A percentile compares a stretch with the other conserved stretches of the same genome.
Evolutionary conservation across 2,113 vertebrate species (phyloP).

Genomic region (Apteryx mantelli): DNA sequence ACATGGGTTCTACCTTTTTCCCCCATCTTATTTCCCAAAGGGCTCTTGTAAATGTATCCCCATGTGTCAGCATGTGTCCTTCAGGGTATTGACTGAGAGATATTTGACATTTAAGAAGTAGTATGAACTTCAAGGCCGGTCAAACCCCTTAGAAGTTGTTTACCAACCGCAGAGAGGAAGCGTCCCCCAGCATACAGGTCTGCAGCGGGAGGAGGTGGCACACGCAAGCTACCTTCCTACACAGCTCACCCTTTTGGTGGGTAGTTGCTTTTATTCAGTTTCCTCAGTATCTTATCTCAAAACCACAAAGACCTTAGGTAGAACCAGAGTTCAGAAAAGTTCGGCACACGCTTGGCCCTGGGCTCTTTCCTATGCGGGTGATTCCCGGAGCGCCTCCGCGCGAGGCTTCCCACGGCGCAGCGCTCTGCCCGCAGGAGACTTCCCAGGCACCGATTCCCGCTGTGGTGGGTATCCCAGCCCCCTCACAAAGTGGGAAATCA

Average conservation of each 20-base stretch:
- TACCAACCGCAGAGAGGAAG: background rate
- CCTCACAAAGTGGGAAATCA: background rate
- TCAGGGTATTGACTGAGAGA: background rate
- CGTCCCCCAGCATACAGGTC: background rate
- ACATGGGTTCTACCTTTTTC: background rate
- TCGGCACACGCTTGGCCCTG: background rate
- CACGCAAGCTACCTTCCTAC: background rate
- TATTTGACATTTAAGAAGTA: background rate
- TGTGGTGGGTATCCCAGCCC: background rate
- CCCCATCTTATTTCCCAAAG: background rate
- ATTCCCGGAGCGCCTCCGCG: background rate
- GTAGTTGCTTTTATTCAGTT: constrained; percentile 33
- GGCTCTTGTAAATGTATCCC: background rate
- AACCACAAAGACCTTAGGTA: constrained; percentile 34
- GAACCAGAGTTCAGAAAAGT: background rate
- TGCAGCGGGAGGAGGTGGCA: background rate
- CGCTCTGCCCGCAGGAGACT: background rate
- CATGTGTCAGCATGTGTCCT: fast-evolving
- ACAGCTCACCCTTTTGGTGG: background rate
- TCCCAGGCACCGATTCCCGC: background rate
- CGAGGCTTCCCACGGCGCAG: background rate
- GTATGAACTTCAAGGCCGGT: background rate
- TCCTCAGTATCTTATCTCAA: constrained; percentile 58
- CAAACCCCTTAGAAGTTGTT: background rate
- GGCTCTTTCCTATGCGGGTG: background rate